Evolutionary conservation across 2,113 vertebrate genomes (phyloP), one percentile per base, ranked within the genome.

Genomic region (Indicator indicator): DNA sequence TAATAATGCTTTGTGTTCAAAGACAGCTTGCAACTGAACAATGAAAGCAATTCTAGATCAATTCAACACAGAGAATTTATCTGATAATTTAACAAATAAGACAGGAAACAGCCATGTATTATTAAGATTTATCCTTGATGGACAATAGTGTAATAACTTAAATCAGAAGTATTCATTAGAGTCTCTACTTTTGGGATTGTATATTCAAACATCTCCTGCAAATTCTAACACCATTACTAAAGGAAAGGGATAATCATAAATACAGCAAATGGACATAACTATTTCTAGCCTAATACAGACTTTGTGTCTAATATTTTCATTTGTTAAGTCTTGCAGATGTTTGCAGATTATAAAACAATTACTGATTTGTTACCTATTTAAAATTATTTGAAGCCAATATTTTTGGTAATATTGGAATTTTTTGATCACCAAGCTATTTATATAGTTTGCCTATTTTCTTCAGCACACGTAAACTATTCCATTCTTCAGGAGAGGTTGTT

Each of bases 141-240:
- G 18, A 21, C 16, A 85, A 19, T 28, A 52, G 2, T 0, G 0
- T 52, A 58, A 0, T 56, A 60, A 71, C 2, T 42, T 46, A 50
- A 82, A 14, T 71, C 16, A 58, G 58, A 33, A 76, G 24, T 20
- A n/a, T 79, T 85, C 5, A 15, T 59, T 85, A 79, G 32, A 75
- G 14, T 62, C 63, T 44, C 26, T 65, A 72, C 32, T 69, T 83
- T 52, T 36, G 23, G 18, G 11, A 8, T 28, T 83, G 26, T 58
- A 10, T 36, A 36, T 58, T 59, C 27, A 70, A 80, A n/a, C 2
- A 48, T 36, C 16, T 62, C 12, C 59, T 30, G 20, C 20, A 85
- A 70, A 67, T 76, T 87, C 16, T 83, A 33, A 68, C 17, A n/a
- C 13, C 0, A 1, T 15, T 80, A 59, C 69, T 70, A 73, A 94